Evolutionary conservation across 2,797 vertebrate genomes (phyloP), one percentile per base, ranked within the genome.

Genomic region (Tamandua tetradactyla): DNA sequence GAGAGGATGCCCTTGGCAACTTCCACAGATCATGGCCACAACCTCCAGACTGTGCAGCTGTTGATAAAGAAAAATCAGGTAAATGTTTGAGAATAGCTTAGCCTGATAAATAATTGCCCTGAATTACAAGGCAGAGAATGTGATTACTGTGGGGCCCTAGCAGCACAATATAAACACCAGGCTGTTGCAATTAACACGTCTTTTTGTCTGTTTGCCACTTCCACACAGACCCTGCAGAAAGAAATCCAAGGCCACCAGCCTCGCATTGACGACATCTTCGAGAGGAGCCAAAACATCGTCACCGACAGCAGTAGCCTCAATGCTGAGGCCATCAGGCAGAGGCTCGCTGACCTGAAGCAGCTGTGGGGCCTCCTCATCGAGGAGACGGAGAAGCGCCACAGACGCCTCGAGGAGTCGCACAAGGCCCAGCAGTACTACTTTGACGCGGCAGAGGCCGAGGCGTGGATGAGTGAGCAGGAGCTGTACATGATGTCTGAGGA

Each of bases 401-500:
- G 94, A 27, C 98, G 99, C 22, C 98, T 99, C 1, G 99, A 99
- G 98, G 99, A 99, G 97, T 99, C 99, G 0, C 99, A 99, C 98
- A 97, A 98, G 97, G 99, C 99, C 5, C 99, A 99, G 98, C 99
- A 99, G 97, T 99, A 99, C 98, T 99, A 99, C 97, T 99, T 99
- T 1, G 99, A 99, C 0, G 99, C 99, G 0, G 99, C 99, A 0
- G 99, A 99, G 97, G 99, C 99, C 0, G 99, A 99, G 96, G 99
- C 99, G 15, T 99, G 99, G 99, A 99, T 99, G 99, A 99, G 99
- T 0, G 99, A 99, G 78, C 99, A 99, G 98, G 99, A 99, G 97
- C 99, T 99, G 32, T 99, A 99, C 97, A 99, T 99, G 99, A 99
- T 99, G 99, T 99, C 99, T 2, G 99, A 99, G 97, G 99, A 99